Evolutionary conservation across 2,888 invertebrate genomes (phyloP).

Genomic region (Lomographa bimaculata): DNA sequence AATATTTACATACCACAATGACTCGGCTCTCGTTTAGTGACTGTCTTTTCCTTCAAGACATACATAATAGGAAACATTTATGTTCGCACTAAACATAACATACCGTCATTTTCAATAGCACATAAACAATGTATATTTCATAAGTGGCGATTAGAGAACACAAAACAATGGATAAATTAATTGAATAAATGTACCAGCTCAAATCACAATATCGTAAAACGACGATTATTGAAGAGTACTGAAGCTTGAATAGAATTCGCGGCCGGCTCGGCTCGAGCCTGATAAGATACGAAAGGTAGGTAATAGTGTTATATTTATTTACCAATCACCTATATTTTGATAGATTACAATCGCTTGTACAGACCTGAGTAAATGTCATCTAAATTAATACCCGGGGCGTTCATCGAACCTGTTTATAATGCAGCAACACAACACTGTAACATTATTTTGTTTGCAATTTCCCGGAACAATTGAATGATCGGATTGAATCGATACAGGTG

Average conservation of each 20-base stretch:
- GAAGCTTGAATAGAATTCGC: conserved; percentile 47
- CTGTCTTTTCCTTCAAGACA: conserved; percentile 17
- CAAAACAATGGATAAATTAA: conserved; percentile 45
- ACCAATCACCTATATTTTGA: conserved; percentile 37
- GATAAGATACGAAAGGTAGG: conserved; percentile 63
- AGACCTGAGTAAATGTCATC: conserved; percentile 61
- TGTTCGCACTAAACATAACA: conserved; percentile 17
- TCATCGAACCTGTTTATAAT: conserved; percentile 54
- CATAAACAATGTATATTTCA: no score
- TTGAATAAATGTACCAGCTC: conserved; percentile 45
- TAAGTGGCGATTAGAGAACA: no score
- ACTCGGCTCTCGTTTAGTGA: conserved; percentile 16
- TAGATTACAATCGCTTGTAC: conserved; percentile 39
- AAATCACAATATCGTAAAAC: conserved; percentile 51
- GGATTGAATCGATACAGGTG: conserved; percentile 49
- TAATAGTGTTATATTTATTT: conserved; percentile 46
- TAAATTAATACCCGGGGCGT: conserved; percentile 49
- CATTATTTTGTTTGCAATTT: conserved; percentile 18
- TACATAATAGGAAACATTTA: conserved; percentile 18
- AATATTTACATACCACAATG: conserved; percentile 27
- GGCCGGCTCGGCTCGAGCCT: conserved; percentile 44
- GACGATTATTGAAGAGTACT: conserved; percentile 52
- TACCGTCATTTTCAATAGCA: conserved; percentile 21
- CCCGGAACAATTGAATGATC: conserved; percentile 17
- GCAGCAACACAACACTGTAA: conserved; percentile 40